A percentile compares a stretch with the other conserved stretches of the same genome.
phyloP scores from a whole-genome alignment of 2,888 invertebrate genomes.

The Andricus quercusramuli region DNA sequence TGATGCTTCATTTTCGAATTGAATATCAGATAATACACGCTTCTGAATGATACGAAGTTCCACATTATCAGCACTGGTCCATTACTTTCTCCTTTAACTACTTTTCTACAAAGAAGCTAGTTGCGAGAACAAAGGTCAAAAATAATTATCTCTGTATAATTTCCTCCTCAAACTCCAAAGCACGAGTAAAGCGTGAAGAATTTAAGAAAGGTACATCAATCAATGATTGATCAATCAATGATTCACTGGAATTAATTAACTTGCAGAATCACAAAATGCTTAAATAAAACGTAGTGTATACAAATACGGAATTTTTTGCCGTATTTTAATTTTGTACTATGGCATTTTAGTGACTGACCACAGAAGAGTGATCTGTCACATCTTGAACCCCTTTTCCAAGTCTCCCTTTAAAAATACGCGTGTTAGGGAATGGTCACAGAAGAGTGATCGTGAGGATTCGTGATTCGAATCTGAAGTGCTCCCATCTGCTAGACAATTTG shows the following conservation, averaged over 20 bases:
- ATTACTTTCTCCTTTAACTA: neutral
- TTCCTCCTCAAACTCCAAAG: neutral
- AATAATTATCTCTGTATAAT: neutral
- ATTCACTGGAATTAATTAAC: neutral
- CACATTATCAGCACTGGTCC: neutral
- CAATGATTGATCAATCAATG: too few species aligned
- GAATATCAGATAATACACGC: neutral
- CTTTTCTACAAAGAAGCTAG: neutral
- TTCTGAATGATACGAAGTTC: neutral
- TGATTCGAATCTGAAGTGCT: too few species aligned
- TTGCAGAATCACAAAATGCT: neutral
- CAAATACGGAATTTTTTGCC: too few species aligned
- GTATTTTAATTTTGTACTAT: too few species aligned
- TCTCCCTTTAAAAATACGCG: too few species aligned
- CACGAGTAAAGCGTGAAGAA: neutral
- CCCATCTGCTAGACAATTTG: too few species aligned
- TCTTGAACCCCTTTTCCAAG: too few species aligned
- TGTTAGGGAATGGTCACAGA: too few species aligned
- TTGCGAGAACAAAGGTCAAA: neutral
- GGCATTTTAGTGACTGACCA: too few species aligned
- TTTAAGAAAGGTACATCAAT: neutral
- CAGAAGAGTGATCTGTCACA: too few species aligned
- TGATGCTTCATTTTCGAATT: slow-evolving; percentile 16
- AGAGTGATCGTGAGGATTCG: too few species aligned
- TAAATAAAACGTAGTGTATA: neutral